Percentiles rank a stretch among this genome's conserved stretches.
phyloP scores from a whole-genome alignment of 2,797 vertebrate species.

The Babyrousa celebensis region DNA sequence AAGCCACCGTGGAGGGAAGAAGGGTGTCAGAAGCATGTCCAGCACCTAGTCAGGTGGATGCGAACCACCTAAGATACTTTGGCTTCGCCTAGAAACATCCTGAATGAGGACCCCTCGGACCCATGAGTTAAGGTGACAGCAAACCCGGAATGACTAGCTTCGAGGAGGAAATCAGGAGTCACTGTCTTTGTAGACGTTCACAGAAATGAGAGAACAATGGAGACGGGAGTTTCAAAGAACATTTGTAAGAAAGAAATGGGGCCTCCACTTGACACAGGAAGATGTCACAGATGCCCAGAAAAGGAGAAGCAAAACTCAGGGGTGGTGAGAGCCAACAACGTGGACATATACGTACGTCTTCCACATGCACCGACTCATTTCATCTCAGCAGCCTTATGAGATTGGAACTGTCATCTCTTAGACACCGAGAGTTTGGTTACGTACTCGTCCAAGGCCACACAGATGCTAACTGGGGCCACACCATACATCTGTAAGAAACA shows the following conservation, averaged over 20 bases:
- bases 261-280: neutral
- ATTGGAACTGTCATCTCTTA: accelerated
- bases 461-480: too few species aligned
- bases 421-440: neutral
- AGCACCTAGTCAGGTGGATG: too few species aligned
- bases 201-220: neutral
- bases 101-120: neutral
- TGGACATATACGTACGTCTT: accelerated
- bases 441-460: neutral
- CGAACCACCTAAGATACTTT: neutral
- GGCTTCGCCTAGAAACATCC: neutral
- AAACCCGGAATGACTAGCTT: neutral
- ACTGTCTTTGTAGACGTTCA: neutral
- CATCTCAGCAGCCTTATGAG: neutral
- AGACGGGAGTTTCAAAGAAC: neutral
- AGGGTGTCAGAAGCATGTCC: accelerated
- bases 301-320: neutral
- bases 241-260: neutral
- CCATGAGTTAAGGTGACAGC: neutral
- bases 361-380: accelerated
- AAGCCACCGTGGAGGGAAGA: neutral
- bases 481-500: neutral
- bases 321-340: accelerated
- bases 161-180: neutral
- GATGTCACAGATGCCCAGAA: neutral